Conservation (phyloP, 2,888 invertebrate genomes). For the Morpho achilles region DNA sequence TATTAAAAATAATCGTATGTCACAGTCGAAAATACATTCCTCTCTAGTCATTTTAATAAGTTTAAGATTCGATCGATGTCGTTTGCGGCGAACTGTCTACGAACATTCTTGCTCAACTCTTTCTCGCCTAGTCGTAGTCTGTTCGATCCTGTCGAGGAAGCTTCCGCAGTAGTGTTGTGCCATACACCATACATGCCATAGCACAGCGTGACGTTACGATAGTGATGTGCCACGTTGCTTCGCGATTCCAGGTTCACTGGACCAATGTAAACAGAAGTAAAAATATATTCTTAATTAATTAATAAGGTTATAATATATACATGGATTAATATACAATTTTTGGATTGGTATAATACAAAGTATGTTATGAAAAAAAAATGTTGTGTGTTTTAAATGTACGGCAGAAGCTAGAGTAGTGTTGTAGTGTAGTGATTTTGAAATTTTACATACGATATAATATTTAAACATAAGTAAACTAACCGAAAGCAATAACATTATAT, state of each 20-base stretch:
- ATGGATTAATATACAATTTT: constrained; percentile 68
- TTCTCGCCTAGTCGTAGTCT: constrained; percentile 63
- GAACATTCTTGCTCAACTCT: constrained; percentile 64
- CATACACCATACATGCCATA: constrained; percentile 56
- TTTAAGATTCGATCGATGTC: constrained; percentile 30
- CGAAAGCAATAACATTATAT: constrained; percentile 70
- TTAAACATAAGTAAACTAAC: constrained; percentile 59
- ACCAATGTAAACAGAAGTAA: constrained; percentile 60
- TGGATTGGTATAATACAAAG: constrained; percentile 70
- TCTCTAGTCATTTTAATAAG: constrained; percentile 65
- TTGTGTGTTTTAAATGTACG: constrained; percentile 74
- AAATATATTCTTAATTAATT: constrained; percentile 52
- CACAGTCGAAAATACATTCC: constrained; percentile 64
- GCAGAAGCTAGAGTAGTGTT: constrained; percentile 72
- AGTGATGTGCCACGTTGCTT: constrained; percentile 48
- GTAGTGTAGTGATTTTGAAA: constrained; percentile 77
- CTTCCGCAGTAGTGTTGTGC: constrained; percentile 68
- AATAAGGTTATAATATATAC: constrained; percentile 57
- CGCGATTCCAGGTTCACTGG: constrained; percentile 65
- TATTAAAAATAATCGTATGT: constrained; percentile 43
- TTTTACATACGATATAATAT: constrained; percentile 62
- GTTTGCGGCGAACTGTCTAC: constrained; percentile 47
- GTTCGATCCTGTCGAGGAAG: constrained; percentile 37
- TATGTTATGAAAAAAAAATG: constrained; percentile 58
- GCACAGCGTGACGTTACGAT: constrained; percentile 42